Evolutionary conservation across 2,797 vertebrate species (phyloP), one percentile per base, ranked within the genome.

Genomic region (Tadarida brasiliensis): DNA sequence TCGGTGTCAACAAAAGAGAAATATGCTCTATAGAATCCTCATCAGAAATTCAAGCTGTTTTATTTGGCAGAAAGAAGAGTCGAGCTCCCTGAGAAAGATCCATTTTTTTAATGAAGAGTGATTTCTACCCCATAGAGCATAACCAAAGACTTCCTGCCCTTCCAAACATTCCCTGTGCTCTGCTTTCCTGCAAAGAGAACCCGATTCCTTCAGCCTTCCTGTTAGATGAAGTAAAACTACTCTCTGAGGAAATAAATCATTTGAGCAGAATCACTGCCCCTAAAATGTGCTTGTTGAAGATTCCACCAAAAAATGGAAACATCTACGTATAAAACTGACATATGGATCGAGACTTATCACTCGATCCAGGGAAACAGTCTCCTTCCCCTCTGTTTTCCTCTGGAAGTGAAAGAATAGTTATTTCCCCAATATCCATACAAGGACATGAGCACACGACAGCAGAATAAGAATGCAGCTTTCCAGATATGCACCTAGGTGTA

Each of bases 11-110:
- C 0, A 92, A 16, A 95, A 95, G 26, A 84, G 91, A 98, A 97
- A 88, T 78, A 77, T 30, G 92, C n/a, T 35, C 95, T 70, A 44
- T 91, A 96, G 65, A 35, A 30, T 78, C 24, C 68, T 94, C 91
- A 91, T 97, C 89, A 95, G 59, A 98, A 98, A 98, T 96, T 95
- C 74, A 97, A 96, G 35, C 59, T 96, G 86, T 85, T 96, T 88
- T 94, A 77, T 88, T 97, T 90, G 97, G n/a, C 90, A 70, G 51
- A 96, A 85, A 93, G 89, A 96, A n/a, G 47, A 96, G 86, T 19
- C 63, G 14, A 88, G 3, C 82, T 97, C 92, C 22, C 26, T 14
- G 28, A 96, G 86, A 97, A 97, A 88, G 7, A 65, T 65, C 39
- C 96, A 68, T 78, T 88, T 94, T 94, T 39, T 56, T 91, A 95